Conservation (phyloP, 2,888 invertebrate species). For the Rotaria socialis region DNA sequence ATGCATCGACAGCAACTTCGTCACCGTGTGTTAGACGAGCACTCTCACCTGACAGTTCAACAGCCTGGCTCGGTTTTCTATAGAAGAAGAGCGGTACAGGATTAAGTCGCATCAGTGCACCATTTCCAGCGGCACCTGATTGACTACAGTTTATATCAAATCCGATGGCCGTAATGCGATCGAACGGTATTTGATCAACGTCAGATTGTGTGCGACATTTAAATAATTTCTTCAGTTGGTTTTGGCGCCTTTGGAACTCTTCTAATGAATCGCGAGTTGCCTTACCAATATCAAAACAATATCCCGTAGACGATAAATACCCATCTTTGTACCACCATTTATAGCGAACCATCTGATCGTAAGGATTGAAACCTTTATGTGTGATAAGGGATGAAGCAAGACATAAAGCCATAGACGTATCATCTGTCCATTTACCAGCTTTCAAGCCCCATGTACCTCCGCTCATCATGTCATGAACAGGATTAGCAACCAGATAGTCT, state of each 20-base stretch:
- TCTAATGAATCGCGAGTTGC: neutral
- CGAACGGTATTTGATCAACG: neutral
- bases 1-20: neutral
- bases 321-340: constrained; percentile 16
- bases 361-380: neutral
- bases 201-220: neutral
- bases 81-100: neutral
- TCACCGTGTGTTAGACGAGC: neutral
- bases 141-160: neutral
- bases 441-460: neutral
- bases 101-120: neutral
- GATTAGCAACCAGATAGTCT: neutral
- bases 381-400: neutral
- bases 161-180: neutral
- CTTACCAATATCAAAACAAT: constrained; percentile 31
- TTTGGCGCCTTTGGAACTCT: neutral
- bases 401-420: neutral
- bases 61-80: neutral
- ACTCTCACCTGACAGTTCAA: neutral
- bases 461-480: neutral
- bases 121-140: neutral
- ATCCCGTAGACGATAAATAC: neutral
- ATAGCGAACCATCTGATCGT: constrained; percentile 3
- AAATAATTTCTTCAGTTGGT: neutral
- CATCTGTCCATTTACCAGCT: constrained; percentile 21